Base-by-base conservation (phyloP, 2,113 vertebrate genomes). In the Takifugu bimaculatus region DNA sequence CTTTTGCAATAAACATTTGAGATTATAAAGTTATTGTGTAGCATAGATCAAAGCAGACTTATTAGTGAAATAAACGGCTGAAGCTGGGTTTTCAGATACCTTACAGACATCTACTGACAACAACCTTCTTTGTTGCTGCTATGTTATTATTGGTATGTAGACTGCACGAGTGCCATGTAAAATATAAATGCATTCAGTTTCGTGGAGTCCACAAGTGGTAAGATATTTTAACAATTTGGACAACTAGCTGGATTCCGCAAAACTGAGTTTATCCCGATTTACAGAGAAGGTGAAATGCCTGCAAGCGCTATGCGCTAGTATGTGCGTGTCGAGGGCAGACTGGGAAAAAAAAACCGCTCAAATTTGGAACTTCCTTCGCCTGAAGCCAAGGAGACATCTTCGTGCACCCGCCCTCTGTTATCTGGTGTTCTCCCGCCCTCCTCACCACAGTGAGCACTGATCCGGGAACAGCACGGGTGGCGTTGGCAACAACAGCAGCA, bases 351-450 rank as follows among this genome's bases (percentile, higher is more conserved):
- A n/a, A 52, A 58, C 57, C 77, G 48, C 72, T 73, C 74, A 60
- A 66, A 72, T 79, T 64, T 84, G 77, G 55, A 84, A n/a, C 72
- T 79, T 82, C 73, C 39, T 76, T 79, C 57, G 26, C 68, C 54
- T 72, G 50, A 6, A 75, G 80, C 70, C 84, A 82, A 50, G 82
- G 84, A 90, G 79, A 84, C n/a, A 69, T 39, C 60, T 68, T 74
- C 25, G 52, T 54, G 66, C 56, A 59, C 51, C 48, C 28, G 48
- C 4, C 39, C 81, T 71, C 71, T 50, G 50, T 69, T 70, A 66
- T 72, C 79, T 52, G 66, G 1, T 74, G 3, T 5, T 70, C 53
- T 72, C 83, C 87, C 72, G 79, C 32, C 79, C 85, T 47, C 63
- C 35, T 50, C 73, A 84, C 86, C 70, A 15, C 44, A 45, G 1